Base-by-base conservation (phyloP, 1,140 invertebrate species). In the Drosophila pallidifrons region DNA sequence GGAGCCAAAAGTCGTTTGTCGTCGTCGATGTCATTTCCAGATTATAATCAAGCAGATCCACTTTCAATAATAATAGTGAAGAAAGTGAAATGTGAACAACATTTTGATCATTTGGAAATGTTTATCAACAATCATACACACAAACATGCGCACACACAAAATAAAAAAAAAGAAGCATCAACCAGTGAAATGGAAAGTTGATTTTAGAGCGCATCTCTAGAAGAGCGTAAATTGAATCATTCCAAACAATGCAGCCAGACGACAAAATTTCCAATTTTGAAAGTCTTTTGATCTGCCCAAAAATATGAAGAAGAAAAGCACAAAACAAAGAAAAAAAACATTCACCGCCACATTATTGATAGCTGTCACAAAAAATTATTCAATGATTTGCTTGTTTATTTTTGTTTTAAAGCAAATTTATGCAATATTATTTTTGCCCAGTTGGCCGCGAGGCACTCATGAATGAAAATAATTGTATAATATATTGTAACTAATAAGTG, bases 141-240 rank as follows among this genome's bases (percentile, higher is more conserved):
- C 20, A 69, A 61, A 51, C 54, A 61, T 55, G 38, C 32, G 49
- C 15, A 30, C 7, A 38, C 35, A 38, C 10, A n/a, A n/a, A 49
- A 35, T 11, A 54, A 46, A 10, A 61, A 63, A 55, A 63, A 70
- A 52, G 13, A 46, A 8, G 10, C 16, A 20, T 45, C 51, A 55
- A 30, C 51, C 65, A 74, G 80, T 66, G 83, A 87, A 87, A 87
- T 83, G 73, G 82, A 87, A 87, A 87, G 82, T 87, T 78, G 47
- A 79, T 51, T 72, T 70, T 54, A 5, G 30, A 68, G 57, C 71
- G 65, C 71, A 43, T 67, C 57, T 58, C 73, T 71, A 77, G 70
- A 76, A 77, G 68, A 80, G 49, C 66, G 54, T 63, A 79, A 52
- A 74, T 80, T 77, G 47, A 83, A 75, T 75, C 78, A 86, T 82